Evolutionary conservation across 2,797 vertebrate species (phyloP), one percentile per base, ranked within the genome.

Genomic region (Leptodactylus fallax): DNA sequence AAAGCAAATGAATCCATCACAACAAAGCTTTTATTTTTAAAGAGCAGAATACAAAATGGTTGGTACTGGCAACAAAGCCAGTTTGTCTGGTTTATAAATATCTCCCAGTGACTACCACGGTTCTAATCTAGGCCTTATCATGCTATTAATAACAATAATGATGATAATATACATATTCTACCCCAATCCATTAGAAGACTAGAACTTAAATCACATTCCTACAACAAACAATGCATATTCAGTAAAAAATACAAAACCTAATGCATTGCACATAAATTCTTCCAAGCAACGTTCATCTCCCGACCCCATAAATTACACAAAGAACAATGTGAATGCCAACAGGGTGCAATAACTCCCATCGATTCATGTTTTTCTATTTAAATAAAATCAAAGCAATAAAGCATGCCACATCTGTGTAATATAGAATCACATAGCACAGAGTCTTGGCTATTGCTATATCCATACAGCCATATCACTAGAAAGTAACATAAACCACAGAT

Each of bases 331-430:
- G 53, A 47, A 84, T 45, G 45, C 51, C 82, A 84, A 19, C 53
- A 60, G 82, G 82, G 67, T 36, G 51, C 69, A 72, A 58, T 74
- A 84, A 72, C 63, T 51, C 27, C 67, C 53, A 84, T 74, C 12
- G 14, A 84, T 72, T 74, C 67, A 60, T 72, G 55, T 23, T 60
- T 72, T 60, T 72, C n/a, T 36, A 63, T 63, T 49, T 69, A 25
- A 85, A 85, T 85, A 85, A 77, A 77, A 85, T 85, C 72, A 63
- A 25, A 25, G n/a, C 60, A 16, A 77, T 76, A 71, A 78, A 84
- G 27, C 27, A 84, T 45, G 53, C 27, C 67, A 60, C 10, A 47
- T 6, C 23, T 74, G 27, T 74, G 69, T 47, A 65, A 23, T 84
- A 60, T 84, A 84, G 23, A 56, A 56, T 58, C 65, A 55, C 58